These are phyloP conservation scores for Lordiphosa collinella DNA, from an alignment of 1,140 invertebrate genomes.

Conservation along the genomic window DNA sequence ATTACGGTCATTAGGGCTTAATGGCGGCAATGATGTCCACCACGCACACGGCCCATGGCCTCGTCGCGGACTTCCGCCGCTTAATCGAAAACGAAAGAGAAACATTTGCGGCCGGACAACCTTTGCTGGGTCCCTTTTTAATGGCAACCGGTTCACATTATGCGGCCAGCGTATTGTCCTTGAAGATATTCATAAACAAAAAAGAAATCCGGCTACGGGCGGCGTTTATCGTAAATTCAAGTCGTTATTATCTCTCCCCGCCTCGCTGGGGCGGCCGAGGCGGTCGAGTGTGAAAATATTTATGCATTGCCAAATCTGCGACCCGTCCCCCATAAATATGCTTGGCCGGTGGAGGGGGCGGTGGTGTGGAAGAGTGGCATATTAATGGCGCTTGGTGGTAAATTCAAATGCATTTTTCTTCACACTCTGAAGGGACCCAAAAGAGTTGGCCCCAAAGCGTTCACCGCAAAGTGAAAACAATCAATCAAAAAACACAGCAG, in stretches of 20 bases:
- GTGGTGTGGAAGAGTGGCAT: constrained; percentile 29
- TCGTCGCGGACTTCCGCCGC: constrained; percentile 62
- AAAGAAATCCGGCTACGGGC: constrained; percentile 39
- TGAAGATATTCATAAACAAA: constrained; percentile 46
- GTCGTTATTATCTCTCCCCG: constrained; percentile 58
- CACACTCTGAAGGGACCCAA: constrained; percentile 10
- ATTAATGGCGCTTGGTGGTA: constrained; percentile 64
- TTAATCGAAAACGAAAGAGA: constrained; percentile 70
- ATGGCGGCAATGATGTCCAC: constrained; percentile 75
- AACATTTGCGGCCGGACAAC: constrained; percentile 63
- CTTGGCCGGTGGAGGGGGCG: not conserved
- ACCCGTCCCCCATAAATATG: constrained; percentile 52
- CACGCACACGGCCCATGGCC: constrained; percentile 39
- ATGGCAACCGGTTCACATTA: constrained; percentile 71
- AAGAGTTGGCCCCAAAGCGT: constrained; percentile 40
- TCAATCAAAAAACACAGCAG: constrained; percentile 61
- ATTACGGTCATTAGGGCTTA: constrained; percentile 76
- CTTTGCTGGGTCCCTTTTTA: constrained; percentile 58
- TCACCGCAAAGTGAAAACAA: constrained; percentile 75
- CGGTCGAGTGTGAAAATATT: constrained; percentile 58
- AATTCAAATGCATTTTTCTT: constrained; percentile 74
- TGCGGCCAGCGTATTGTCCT: constrained; percentile 58
- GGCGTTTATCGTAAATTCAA: constrained; percentile 69
- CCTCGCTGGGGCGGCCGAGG: not conserved
- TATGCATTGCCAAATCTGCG: constrained; percentile 60